These are phyloP conservation scores for Nomada fucata DNA, from an alignment of 2,888 invertebrate genomes.

Conservation along the genomic window DNA sequence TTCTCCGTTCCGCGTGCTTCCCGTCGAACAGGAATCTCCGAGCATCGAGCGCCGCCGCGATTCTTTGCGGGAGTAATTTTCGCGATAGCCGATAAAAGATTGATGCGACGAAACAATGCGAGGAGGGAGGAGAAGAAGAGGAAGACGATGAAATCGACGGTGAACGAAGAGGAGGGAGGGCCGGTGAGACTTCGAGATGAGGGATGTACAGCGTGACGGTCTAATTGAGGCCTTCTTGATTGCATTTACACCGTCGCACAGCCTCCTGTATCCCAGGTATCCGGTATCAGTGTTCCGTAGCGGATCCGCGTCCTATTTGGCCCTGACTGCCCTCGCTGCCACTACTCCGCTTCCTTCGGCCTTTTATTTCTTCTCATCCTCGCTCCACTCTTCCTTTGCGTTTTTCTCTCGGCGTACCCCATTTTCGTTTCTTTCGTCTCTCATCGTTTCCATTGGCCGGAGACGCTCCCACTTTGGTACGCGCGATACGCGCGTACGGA, in stretches of 20 bases:
- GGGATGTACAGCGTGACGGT: slow-evolving; percentile 82
- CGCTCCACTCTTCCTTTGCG: slow-evolving; percentile 44
- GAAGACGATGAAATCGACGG: slow-evolving; percentile 48
- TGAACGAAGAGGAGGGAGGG: slow-evolving; percentile 59
- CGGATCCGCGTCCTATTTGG: slow-evolving; percentile 63
- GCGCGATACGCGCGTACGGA: slow-evolving; percentile 3
- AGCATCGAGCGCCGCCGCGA: background rate
- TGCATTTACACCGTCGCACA: slow-evolving; percentile 81
- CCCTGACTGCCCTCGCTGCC: slow-evolving; percentile 52
- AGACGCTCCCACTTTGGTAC: background rate
- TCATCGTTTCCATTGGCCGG: background rate
- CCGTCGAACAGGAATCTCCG: background rate
- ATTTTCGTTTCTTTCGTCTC: background rate
- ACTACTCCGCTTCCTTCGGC: slow-evolving; percentile 13
- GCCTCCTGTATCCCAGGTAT: slow-evolving; percentile 75
- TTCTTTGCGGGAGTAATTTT: background rate
- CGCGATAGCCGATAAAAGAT: background rate
- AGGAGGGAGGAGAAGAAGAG: slow-evolving; percentile 7
- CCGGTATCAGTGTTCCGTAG: slow-evolving; percentile 64
- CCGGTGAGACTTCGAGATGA: slow-evolving; percentile 75
- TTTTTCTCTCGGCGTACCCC: background rate
- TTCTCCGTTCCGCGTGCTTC: background rate
- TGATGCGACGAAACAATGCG: no score
- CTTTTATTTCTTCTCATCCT: slow-evolving; percentile 19
- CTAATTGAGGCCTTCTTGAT: slow-evolving; percentile 83